Percentiles rank a stretch among this genome's conserved stretches.
Conservation (phyloP, 1,140 invertebrate species). For the Bombyx mori region ASM3026992v2 NC_085132.1:6160501-6161000, state of each 20-base stretch:
- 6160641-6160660: background rate
- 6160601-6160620: conserved; percentile 21
- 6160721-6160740: conserved; percentile 15
- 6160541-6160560: conserved; percentile 34
- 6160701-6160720: conserved; percentile 9
- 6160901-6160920: no score
- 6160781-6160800: no score
- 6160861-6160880: no score
- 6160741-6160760: conserved; percentile 5
- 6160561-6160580: conserved; percentile 8
- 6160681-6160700: conserved; percentile 13
- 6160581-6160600: conserved; percentile 9
- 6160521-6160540: conserved; percentile 49
- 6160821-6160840: no score
- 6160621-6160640: conserved; percentile 15
- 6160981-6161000: no score
- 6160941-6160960: no score
- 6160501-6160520: conserved; percentile 46
- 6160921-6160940: no score
- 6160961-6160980: no score
- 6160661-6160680: background rate
- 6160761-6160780: no score
- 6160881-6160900: no score
- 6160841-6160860: no score
- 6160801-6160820: no score